Percentiles rank a stretch among this genome's conserved stretches.
phyloP scores from a whole-genome alignment of 1,140 invertebrate genomes.

The Pachyrhynchus sulphureomaculatus region DNA sequence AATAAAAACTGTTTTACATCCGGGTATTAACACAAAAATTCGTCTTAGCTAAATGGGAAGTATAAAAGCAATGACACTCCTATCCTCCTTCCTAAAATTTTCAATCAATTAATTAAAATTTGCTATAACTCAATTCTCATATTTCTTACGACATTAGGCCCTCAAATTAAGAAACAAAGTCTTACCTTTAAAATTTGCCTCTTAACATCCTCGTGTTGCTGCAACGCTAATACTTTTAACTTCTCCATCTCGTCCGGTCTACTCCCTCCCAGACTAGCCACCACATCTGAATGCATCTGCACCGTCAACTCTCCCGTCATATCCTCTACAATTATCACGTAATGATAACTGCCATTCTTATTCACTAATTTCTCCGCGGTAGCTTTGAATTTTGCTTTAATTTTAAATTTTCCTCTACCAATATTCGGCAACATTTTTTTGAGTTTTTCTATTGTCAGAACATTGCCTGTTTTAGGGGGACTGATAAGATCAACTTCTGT shows the following conservation, averaged over 20 bases:
- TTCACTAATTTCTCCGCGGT: constrained; percentile 39
- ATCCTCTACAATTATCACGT: constrained; percentile 40
- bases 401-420: constrained; percentile 37
- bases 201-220: constrained; percentile 29
- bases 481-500: neutral
- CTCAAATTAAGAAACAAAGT: too few species aligned
- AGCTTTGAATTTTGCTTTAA: constrained; percentile 41
- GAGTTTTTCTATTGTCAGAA: constrained; percentile 30
- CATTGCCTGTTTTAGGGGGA: neutral
- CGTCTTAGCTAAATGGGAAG: too few species aligned
- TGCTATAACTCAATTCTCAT: too few species aligned
- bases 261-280: constrained; percentile 29
- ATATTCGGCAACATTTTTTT: constrained; percentile 21
- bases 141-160: too few species aligned
- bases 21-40: too few species aligned
- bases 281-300: constrained; percentile 34
- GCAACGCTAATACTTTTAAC: constrained; percentile 26
- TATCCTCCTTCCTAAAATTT: too few species aligned
- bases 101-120: too few species aligned
- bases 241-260: constrained; percentile 23
- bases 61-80: too few species aligned
- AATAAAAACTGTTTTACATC: too few species aligned
- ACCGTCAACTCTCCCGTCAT: constrained; percentile 22
- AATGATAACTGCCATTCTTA: constrained; percentile 24
- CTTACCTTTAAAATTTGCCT: constrained; percentile 35